A percentile compares a stretch with the other conserved stretches of the same genome.
These are phyloP conservation scores for Platyrinchus mystaceus DNA, from an alignment of 2,797 vertebrate genomes.

Conservation along the genomic window DNA sequence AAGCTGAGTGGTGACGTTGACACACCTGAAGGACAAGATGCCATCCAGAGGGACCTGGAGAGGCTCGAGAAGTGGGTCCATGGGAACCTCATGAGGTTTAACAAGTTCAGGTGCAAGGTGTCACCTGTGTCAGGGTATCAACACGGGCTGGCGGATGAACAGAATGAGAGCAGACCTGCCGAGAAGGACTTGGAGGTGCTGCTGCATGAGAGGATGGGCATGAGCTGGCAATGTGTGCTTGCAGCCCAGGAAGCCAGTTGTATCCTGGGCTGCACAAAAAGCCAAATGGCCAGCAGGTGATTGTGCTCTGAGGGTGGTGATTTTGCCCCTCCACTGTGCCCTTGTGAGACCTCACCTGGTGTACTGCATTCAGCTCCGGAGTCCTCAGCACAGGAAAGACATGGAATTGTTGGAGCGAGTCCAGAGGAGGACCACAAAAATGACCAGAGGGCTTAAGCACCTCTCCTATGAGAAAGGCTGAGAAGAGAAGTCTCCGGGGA, in stretches of 20 bases:
- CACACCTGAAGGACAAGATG: neutral
- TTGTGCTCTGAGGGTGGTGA: neutral
- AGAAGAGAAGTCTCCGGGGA: neutral
- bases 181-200: neutral
- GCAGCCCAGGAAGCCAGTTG: accelerated
- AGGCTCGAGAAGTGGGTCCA: accelerated
- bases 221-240: neutral
- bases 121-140: too few relatives aligned
- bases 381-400: neutral
- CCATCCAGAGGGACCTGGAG: neutral
- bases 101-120: neutral
- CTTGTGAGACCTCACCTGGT: neutral
- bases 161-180: neutral
- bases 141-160: neutral
- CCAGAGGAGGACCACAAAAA: neutral
- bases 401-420: neutral
- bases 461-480: neutral
- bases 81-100: neutral
- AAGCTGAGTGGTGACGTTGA: neutral
- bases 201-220: neutral
- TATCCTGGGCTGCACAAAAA: neutral
- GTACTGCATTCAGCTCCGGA: neutral
- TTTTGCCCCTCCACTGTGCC: neutral
- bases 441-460: neutral
- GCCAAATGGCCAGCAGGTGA: neutral